Base-by-base conservation (phyloP, 2,113 vertebrate species). In the Megaleporinus macrocephalus region DNA sequence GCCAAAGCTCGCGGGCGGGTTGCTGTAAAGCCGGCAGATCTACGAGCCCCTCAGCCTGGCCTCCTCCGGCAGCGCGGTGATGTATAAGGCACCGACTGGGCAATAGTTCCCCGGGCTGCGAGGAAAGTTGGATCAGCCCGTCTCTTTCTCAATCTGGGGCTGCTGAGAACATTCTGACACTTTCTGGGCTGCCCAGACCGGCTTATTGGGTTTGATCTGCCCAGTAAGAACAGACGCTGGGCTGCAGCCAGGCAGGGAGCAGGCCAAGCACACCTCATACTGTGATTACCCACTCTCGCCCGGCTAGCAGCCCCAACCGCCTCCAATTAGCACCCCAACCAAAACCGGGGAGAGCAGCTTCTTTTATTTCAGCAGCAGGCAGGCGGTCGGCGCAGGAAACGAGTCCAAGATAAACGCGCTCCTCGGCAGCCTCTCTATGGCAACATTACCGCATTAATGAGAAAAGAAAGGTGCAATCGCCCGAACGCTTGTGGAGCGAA, bases 81-180 rank as follows among this genome's bases (percentile, higher is more conserved):
- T 89, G 85, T 81, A 91, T 90, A 87, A 85, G 79, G 79, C 87
- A 89, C 85, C 74, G 74, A 70, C 88, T 77, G 5, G 36, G 80
- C 71, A 84, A 86, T 89, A 90, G 87, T 87, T 90, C 84, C 86
- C 82, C 76, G 22, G 85, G 85, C 84, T 87, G 89, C 83, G 81
- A 83, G 59, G 70, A 81, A 71, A 57, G 24, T 26, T 36, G 44
- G 18, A 57, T 29, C 49, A 65, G n/a, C 12, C 29, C 51, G 79
- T 74, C 59, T 55, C 26, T 53, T 53, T 51, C 80, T 62, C 30
- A 66, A 71, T 70, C 74, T 72, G 47, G 61, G 53, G 73, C 24
- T 65, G 76, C 55, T 74, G 47, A 27, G 59, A 65, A 78, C 66
- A 80, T 62, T 72, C 77, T 24, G 76, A 83, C 62, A 78, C 78